phyloP scores from a whole-genome alignment of 2,888 invertebrate genomes.

The Hirtodrosophila cameraria region DNA sequence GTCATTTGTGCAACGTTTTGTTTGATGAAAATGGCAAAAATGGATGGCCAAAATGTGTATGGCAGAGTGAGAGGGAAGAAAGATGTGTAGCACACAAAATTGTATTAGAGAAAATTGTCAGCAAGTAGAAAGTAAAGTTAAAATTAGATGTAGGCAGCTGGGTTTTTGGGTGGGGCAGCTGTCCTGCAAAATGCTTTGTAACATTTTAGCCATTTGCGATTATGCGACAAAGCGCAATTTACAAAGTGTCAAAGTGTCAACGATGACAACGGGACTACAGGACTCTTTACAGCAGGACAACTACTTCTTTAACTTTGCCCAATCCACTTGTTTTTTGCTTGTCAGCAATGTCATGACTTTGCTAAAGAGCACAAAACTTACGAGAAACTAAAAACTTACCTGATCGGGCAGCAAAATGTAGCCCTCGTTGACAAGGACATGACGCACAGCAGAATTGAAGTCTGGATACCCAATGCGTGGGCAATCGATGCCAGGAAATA shows the following conservation, averaged over 20 bases:
- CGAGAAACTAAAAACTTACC: conserved; percentile 83
- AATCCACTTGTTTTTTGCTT: conserved; percentile 26
- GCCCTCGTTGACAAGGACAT: conserved; percentile 87
- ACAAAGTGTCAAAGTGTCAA: conserved; percentile 81
- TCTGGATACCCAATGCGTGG: conserved; percentile 94
- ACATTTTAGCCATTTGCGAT: conserved; percentile 73
- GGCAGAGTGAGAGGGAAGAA: too few relatives aligned
- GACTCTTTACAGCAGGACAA: conserved; percentile 31
- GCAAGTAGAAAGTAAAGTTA: conserved; percentile 59
- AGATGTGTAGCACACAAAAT: conserved; percentile 46
- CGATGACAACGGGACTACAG: conserved; percentile 52
- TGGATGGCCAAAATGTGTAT: conserved; percentile 34
- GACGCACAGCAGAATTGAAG: conserved; percentile 91
- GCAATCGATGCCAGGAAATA: conserved; percentile 96
- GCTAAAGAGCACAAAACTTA: conserved; percentile 23
- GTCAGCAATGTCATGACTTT: conserved; percentile 52
- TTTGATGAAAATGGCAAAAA: conserved; percentile 70
- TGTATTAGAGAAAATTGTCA: conserved; percentile 70
- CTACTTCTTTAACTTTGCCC: conserved; percentile 31
- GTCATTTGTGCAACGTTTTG: conserved; percentile 74
- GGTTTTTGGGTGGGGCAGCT: not conserved
- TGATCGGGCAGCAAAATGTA: conserved; percentile 89
- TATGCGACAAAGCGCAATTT: conserved; percentile 76
- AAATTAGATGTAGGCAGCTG: conserved; percentile 61
- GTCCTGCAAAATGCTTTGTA: conserved; percentile 67